Evolutionary conservation across 2,113 vertebrate species (phyloP).

Genomic region (Struthidea cinerea): DNA sequence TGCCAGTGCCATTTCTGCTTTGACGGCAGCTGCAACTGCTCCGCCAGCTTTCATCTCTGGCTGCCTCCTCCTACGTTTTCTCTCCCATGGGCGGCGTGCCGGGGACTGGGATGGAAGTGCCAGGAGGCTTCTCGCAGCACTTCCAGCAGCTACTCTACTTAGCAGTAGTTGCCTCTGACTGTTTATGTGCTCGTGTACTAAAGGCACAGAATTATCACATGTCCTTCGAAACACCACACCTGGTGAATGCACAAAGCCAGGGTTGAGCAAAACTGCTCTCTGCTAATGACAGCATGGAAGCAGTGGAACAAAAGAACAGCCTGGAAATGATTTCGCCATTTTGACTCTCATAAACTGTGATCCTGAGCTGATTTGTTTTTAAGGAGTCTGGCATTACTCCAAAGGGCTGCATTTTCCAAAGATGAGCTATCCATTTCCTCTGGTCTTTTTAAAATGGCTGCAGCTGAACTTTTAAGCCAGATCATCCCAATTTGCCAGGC

Average conservation of each 20-base stretch:
- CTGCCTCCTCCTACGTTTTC: not conserved
- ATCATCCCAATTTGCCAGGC: conserved; percentile 68
- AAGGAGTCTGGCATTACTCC: conserved; percentile 37
- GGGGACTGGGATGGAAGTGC: not conserved
- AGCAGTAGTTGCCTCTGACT: not conserved
- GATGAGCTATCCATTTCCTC: conserved; percentile 65
- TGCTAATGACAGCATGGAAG: not conserved
- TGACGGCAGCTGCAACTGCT: not conserved
- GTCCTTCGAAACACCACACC: not conserved
- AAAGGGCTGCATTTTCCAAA: conserved; percentile 54
- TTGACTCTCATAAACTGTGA: conserved; percentile 52
- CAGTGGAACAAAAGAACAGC: conserved; percentile 5
- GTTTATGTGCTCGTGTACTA: not conserved
- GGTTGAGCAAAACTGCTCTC: not conserved
- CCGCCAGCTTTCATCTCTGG: not conserved
- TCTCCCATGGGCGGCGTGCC: not conserved
- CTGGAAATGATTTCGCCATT: conserved; percentile 30
- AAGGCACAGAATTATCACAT: not conserved
- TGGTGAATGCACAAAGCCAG: not conserved
- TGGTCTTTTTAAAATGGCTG: conserved; percentile 69
- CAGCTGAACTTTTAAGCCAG: conserved; percentile 73
- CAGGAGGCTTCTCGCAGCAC: not conserved
- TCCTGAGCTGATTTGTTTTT: conserved; percentile 49
- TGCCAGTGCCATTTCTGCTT: not conserved
- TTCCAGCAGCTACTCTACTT: not conserved